Base-by-base conservation (phyloP, 2,113 vertebrate species). In the Pyxicephalus adspersus region DNA sequence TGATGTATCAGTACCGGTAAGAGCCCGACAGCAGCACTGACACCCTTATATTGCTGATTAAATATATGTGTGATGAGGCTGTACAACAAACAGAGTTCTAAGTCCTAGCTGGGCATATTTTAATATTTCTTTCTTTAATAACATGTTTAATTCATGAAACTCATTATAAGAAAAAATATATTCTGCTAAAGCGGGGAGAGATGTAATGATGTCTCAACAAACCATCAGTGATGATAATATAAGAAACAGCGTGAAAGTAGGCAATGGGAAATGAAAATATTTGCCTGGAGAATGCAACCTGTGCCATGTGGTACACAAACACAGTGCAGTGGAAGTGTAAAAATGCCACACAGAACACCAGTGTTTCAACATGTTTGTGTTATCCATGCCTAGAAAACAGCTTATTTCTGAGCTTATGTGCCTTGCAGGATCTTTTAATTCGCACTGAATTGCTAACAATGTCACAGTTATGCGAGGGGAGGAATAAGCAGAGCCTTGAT, bases 131-230 rank as follows among this genome's bases (percentile, higher is more conserved):
- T n/a, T n/a, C 29, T 23, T 74, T 74, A 60, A 74, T 57, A 74
- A 17, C 22, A 75, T 75, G 31, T 75, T 75, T 75, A 50, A 75
- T 75, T 75, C 29, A 75, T 75, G 57, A 75, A 61, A 58, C 70
- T 73, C 70, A 34, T 73, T 57, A 73, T 31, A 22, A 22, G 26
- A 34, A 19, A 45, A 57, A 58, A 16, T 20, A 22, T 75, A 61
- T 75, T 75, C 22, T 25, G 15, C 55, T 22, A 61, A 58, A 34
- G 55, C 54, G 16, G 5, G 57, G 22, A 61, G 72, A 60, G 57
- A 75, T 38, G 17, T 61, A 26, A 45, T 45, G 72, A 31, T 75
- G 57, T 50, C 25, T 75, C 72, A n/a, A 52, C 70, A 73, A 73
- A 73, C 17, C 31, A 34, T 34, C 52, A 73, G 23, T 13, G 26